Evolutionary conservation across 2,888 invertebrate species (phyloP).

Genomic region (Hemaris fuciformis): DNA sequence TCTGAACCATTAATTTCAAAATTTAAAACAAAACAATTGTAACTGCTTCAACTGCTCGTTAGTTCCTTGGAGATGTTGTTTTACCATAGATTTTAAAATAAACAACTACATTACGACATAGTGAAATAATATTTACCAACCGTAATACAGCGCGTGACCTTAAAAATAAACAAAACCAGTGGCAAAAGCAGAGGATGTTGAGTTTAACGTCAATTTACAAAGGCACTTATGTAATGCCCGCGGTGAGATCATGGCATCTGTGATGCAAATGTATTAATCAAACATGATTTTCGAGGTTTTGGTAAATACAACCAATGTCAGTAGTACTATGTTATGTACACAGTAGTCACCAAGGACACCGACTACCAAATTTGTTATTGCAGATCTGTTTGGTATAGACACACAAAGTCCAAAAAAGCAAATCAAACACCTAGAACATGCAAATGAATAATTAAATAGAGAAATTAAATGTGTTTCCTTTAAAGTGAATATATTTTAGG

Average conservation of each 20-base stretch:
- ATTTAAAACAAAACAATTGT: neutral
- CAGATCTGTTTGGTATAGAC: neutral
- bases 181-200: slow-evolving; percentile 43
- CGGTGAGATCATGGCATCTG: slow-evolving; percentile 53
- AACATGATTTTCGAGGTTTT: slow-evolving; percentile 31
- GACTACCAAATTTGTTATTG: neutral
- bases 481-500: no score
- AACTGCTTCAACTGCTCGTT: neutral
- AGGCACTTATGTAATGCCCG: slow-evolving; percentile 39
- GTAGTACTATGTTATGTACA: slow-evolving; percentile 3
- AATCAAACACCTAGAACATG: no score
- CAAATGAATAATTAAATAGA: no score
- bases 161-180: slow-evolving; percentile 18
- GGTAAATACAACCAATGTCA: slow-evolving; percentile 13
- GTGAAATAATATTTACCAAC: neutral
- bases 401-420: no score
- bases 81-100: neutral
- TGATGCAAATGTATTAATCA: slow-evolving; percentile 38
- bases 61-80: neutral
- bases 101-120: neutral
- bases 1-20: neutral
- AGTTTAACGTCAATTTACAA: slow-evolving; percentile 60
- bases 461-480: no score
- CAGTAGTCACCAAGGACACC: neutral
- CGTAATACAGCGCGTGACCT: slow-evolving; percentile 2